These are phyloP conservation scores for Eilema depressum DNA, from an alignment of 2,888 invertebrate species.

Conservation along the genomic window DNA sequence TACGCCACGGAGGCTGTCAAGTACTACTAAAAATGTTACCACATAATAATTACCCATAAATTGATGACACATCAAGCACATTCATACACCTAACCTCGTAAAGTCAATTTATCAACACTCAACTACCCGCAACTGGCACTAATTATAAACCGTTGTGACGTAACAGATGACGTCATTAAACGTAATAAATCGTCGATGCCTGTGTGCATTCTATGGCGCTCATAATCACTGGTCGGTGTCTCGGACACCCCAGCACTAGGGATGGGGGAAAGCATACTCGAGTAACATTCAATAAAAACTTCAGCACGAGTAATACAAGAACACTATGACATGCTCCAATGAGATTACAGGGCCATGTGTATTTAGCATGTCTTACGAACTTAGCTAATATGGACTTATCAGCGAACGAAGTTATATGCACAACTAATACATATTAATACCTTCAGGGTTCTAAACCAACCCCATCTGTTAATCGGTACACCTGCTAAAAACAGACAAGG, in stretches of 20 bases:
- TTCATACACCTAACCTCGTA: conserved; percentile 16
- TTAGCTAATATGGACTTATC: too few species aligned
- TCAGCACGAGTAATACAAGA: too few species aligned
- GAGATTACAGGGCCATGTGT: too few species aligned
- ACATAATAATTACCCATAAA: background rate
- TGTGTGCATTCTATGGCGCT: conserved; percentile 66
- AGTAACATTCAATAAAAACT: background rate
- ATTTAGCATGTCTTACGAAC: too few species aligned
- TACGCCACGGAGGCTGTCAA: too few species aligned
- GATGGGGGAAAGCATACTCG: conserved; percentile 14
- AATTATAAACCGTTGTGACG: conserved; percentile 37
- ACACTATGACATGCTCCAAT: too few species aligned
- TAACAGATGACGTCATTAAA: conserved; percentile 66
- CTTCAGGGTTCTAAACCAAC: too few species aligned
- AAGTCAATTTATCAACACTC: conserved; percentile 31
- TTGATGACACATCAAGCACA: conserved; percentile 8
- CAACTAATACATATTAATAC: too few species aligned
- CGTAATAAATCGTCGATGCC: conserved; percentile 65
- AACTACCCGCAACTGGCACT: conserved; percentile 34
- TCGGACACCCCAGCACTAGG: conserved; percentile 45
- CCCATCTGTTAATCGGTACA: too few species aligned
- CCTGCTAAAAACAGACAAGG: too few species aligned
- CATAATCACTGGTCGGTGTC: conserved; percentile 76
- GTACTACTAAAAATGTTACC: background rate
- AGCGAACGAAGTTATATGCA: too few species aligned